Evolutionary conservation across 2,888 invertebrate genomes (phyloP).

Genomic region (Apamea monoglypha): DNA sequence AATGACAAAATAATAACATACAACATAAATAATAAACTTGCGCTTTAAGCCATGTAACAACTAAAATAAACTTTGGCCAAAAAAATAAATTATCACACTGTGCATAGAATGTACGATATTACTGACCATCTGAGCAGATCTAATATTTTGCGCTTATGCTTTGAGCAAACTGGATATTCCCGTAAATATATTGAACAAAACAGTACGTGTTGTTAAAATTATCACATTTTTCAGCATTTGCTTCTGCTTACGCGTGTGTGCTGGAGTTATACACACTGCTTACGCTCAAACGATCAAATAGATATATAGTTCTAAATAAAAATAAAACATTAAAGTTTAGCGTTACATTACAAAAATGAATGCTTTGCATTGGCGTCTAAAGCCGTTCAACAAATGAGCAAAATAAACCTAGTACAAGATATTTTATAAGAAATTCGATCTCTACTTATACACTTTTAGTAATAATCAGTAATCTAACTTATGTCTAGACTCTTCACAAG

Average conservation of each 20-base stretch:
- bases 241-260: slow-evolving; percentile 28
- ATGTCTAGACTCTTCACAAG: slow-evolving; percentile 78
- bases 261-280: too few species aligned
- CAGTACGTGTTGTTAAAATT: slow-evolving; percentile 34
- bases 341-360: slow-evolving; percentile 60
- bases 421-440: slow-evolving; percentile 68
- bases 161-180: slow-evolving; percentile 54
- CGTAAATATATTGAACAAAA: slow-evolving; percentile 29
- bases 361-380: slow-evolving; percentile 60
- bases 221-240: slow-evolving; percentile 42
- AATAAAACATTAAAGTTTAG: slow-evolving; percentile 65
- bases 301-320: slow-evolving; percentile 25
- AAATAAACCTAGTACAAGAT: slow-evolving; percentile 54
- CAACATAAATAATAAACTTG: slow-evolving; percentile 65
- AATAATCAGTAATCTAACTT: slow-evolving; percentile 68
- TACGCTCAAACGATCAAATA: slow-evolving; percentile 58
- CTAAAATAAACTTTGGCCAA: slow-evolving; percentile 87
- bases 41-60: slow-evolving; percentile 78
- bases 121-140: slow-evolving; percentile 61
- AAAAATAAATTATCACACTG: slow-evolving; percentile 79
- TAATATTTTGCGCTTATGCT: slow-evolving; percentile 38
- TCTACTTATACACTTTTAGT: slow-evolving; percentile 66
- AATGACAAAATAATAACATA: slow-evolving; percentile 48
- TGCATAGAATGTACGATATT: slow-evolving; percentile 70
- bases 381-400: slow-evolving; percentile 48